Evolutionary conservation across 2,113 vertebrate species (phyloP).

Genomic region (Burhinus bistriatus): DNA sequence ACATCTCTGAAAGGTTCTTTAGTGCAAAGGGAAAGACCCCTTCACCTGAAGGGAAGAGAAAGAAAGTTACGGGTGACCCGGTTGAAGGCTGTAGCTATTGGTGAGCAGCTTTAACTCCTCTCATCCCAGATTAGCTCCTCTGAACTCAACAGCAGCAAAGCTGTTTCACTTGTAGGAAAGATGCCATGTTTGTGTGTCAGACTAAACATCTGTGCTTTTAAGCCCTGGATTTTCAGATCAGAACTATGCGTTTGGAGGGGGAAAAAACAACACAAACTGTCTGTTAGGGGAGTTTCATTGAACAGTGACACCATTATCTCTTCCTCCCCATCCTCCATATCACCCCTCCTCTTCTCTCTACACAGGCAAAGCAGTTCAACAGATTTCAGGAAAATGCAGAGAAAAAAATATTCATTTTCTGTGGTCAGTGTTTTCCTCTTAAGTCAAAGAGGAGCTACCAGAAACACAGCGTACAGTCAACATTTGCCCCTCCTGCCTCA

Average conservation of each 20-base stretch:
- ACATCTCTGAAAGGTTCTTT: slow-evolving; percentile 35
- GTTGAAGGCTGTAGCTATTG: slow-evolving; percentile 52
- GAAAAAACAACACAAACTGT: background rate
- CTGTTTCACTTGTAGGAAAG: background rate
- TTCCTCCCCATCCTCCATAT: background rate
- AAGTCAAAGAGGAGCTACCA: background rate
- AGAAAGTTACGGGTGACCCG: slow-evolving; percentile 44
- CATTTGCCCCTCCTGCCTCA: background rate
- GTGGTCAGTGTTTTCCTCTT: background rate
- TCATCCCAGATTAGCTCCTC: slow-evolving; percentile 63
- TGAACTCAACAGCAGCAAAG: background rate
- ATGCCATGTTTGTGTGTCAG: background rate
- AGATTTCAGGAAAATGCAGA: background rate
- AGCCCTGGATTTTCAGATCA: background rate
- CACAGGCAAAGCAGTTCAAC: background rate
- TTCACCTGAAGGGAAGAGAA: slow-evolving; percentile 49
- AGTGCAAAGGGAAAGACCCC: background rate
- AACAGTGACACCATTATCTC: background rate
- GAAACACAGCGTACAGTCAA: background rate
- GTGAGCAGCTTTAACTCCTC: slow-evolving; percentile 66
- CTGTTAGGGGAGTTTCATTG: background rate
- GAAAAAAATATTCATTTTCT: background rate
- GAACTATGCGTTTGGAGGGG: background rate
- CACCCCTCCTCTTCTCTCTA: background rate
- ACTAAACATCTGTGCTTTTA: slow-evolving; percentile 29